Evolutionary conservation across 1,140 invertebrate species (phyloP), one percentile per base, ranked within the genome.

Genomic region (Zaprionus gabonicus): DNA sequence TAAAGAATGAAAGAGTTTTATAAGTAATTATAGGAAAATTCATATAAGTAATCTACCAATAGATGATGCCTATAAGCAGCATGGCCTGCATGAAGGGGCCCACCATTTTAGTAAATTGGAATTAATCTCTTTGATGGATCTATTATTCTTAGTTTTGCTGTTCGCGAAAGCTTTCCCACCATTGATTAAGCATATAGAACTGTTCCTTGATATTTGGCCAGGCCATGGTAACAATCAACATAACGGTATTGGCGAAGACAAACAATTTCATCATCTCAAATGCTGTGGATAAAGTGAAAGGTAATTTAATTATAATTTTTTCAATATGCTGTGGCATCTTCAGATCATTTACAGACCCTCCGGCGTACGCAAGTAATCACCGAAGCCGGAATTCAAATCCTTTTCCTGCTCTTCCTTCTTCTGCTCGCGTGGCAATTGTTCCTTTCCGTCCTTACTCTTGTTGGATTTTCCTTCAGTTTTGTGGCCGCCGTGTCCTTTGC

Each of bases 241-340:
- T 82, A n/a, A 93, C 41, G 0, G 91, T 87, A 75, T 92, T 92
- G 56, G 92, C 91, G 10, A 93, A 86, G 6, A 92, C 91, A 76
- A 92, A 93, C 12, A 93, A 46, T 67, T 93, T 92, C 92, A 92
- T 92, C 85, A 92, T 92, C 67, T 91, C 91, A 80, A 91, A 82
- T 74, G 86, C 92, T 91, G 79, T 2, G 31, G 2, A 25, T 23
- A 12, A 46, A 13, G 4, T n/a, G n/a, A n/a, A n/a, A n/a, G n/a
- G n/a, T n/a, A n/a, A n/a, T n/a, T n/a, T n/a, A n/a, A n/a, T n/a
- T n/a, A n/a, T n/a, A n/a, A n/a, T n/a, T n/a, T n/a, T n/a, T n/a
- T n/a, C n/a, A n/a, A n/a, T n/a, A n/a, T n/a, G n/a, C 1, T 27
- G 0, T 17, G 25, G 0, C 5, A 15, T 72, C 3, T 27, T 4